Conservation (phyloP, 2,797 vertebrate genomes). For the Anas flavirostris region DNA sequence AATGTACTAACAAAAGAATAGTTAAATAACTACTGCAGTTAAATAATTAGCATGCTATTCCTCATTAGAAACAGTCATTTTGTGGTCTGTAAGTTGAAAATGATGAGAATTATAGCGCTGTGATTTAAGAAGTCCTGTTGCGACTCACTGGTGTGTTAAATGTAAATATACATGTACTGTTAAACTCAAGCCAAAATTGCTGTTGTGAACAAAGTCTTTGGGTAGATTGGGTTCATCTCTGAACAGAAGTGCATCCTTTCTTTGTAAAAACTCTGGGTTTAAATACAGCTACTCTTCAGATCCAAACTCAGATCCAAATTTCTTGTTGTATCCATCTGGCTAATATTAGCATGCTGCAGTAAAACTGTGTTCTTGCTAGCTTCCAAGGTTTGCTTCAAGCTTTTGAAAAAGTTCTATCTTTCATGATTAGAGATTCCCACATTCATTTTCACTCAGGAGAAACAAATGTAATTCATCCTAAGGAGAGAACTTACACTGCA, state of each 20-base stretch:
- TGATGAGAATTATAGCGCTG: not conserved
- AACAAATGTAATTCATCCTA: not conserved
- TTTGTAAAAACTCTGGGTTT: not conserved
- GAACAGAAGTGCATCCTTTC: not conserved
- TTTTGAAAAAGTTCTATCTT: slow-evolving; percentile 1
- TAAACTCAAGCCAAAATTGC: not conserved
- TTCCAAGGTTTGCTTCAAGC: not conserved
- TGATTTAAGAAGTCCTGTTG: not conserved
- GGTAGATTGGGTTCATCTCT: not conserved
- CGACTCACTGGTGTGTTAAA: not conserved
- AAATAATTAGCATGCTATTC: not conserved
- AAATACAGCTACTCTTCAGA: slow-evolving; percentile 9
- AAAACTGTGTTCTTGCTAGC: not conserved
- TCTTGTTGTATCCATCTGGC: not conserved
- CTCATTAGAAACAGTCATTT: not conserved
- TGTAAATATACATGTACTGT: not conserved
- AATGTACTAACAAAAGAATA: not conserved
- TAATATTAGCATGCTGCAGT: not conserved
- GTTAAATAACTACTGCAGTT: not conserved
- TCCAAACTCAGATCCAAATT: not conserved
- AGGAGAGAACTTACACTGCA: not conserved
- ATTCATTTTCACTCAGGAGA: not conserved
- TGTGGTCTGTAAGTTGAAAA: not conserved
- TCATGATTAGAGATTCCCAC: not conserved
- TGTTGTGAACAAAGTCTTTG: not conserved